Evolutionary conservation across 2,113 vertebrate species (phyloP).

Genomic region (Sander vitreus): DNA sequence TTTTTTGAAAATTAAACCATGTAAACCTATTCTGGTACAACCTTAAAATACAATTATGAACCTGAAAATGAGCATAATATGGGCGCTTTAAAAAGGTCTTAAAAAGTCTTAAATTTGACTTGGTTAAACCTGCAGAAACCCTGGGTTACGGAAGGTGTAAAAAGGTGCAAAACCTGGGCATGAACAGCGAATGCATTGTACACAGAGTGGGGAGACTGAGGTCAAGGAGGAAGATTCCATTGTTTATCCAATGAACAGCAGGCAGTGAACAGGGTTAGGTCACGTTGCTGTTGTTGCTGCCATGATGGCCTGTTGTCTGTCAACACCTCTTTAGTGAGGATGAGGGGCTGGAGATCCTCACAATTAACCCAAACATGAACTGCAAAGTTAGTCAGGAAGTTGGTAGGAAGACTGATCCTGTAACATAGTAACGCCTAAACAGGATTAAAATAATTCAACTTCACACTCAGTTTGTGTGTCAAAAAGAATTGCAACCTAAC

Average conservation of each 20-base stretch:
- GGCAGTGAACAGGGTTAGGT: not conserved
- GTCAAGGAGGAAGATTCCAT: not conserved
- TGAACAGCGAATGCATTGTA: not conserved
- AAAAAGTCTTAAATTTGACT: no score
- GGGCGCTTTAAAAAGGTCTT: no score
- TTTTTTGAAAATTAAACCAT: no score
- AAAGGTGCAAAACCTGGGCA: no score
- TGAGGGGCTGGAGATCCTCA: not conserved
- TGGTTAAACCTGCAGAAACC: no score
- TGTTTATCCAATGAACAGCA: not conserved
- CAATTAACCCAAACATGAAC: not conserved
- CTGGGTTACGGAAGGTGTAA: no score
- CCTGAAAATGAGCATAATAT: no score
- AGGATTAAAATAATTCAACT: not conserved
- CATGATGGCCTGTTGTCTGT: slow-evolving; percentile 24
- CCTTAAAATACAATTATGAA: no score
- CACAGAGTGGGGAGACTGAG: not conserved
- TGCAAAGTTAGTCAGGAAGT: not conserved
- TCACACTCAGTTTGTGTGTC: no score
- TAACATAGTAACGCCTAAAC: not conserved
- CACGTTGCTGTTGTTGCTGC: slow-evolving; percentile 3
- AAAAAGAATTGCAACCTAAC: no score
- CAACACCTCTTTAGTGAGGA: slow-evolving; percentile 27
- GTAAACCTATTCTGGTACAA: no score
- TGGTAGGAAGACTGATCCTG: not conserved